Percentiles rank a stretch among this genome's conserved stretches.
Conservation (phyloP, 2,797 vertebrate genomes). For the Scarus forsteni region DNA sequence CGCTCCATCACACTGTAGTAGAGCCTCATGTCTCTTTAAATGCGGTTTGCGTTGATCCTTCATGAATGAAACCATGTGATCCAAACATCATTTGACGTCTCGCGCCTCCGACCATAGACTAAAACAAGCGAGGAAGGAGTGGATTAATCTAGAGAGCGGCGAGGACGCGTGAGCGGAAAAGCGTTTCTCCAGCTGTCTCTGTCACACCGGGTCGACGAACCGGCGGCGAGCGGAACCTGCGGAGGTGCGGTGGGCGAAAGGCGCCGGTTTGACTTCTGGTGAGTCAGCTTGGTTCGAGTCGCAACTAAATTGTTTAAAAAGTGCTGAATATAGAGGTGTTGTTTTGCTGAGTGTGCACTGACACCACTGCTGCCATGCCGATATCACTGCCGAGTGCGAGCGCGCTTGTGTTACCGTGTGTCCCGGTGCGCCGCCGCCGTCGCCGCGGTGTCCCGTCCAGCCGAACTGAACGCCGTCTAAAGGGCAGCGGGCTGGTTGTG, state of each 20-base stretch:
- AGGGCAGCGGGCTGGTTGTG: constrained; percentile 62
- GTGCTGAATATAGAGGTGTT: constrained; percentile 69
- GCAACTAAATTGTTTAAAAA: constrained; percentile 42
- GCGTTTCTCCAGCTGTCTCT: constrained; percentile 68
- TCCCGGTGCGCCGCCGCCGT: constrained; percentile 32
- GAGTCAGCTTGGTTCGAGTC: constrained; percentile 62
- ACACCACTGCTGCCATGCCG: constrained; percentile 32
- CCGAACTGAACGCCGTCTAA: constrained; percentile 51
- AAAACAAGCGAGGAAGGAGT: constrained; percentile 83
- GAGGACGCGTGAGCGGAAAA: constrained; percentile 70
- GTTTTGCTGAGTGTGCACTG: constrained; percentile 76
- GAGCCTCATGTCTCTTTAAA: constrained; percentile 81
- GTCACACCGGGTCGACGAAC: constrained; percentile 49
- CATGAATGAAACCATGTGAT: constrained; percentile 98
- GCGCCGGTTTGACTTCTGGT: constrained; percentile 74
- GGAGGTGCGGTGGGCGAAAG: constrained; percentile 58
- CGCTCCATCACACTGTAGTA: constrained; percentile 58
- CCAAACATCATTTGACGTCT: constrained; percentile 97
- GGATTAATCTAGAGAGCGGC: constrained; percentile 69
- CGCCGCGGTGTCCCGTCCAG: constrained; percentile 23
- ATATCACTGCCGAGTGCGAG: constrained; percentile 16
- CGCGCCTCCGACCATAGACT: constrained; percentile 80
- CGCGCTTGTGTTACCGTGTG: constrained; percentile 25
- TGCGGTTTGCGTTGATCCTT: constrained; percentile 86
- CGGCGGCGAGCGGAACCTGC: constrained; percentile 46